phyloP scores from a whole-genome alignment of 2,797 vertebrate species.

The Malurus leucopterus region DNA sequence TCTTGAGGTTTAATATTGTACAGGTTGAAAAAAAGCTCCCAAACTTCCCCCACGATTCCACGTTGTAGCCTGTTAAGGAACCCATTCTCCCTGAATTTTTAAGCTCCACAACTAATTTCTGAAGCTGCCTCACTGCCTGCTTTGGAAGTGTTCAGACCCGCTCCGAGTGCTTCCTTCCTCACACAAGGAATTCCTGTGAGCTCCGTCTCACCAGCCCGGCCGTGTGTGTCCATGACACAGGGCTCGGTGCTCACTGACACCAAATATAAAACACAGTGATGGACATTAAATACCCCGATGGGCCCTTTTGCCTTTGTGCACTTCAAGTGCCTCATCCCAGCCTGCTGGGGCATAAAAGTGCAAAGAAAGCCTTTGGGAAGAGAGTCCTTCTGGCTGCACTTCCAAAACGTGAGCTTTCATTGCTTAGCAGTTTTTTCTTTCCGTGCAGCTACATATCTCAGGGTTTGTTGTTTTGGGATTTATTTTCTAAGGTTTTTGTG shows the following conservation, averaged over 20 bases:
- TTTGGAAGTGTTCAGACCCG: background rate
- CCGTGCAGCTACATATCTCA: background rate
- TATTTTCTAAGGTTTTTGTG: background rate
- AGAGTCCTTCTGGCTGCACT: background rate
- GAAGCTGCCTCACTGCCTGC: background rate
- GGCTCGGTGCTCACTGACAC: background rate
- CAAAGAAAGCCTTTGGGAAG: constrained; percentile 37
- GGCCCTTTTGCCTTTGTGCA: background rate
- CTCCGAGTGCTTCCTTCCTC: background rate
- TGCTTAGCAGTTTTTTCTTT: constrained; percentile 40
- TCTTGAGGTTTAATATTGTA: background rate
- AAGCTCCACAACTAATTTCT: background rate
- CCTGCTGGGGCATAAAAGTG: constrained; percentile 30
- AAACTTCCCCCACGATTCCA: rapidly evolving
- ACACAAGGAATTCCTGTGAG: rapidly evolving
- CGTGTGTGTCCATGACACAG: rapidly evolving
- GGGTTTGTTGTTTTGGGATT: background rate
- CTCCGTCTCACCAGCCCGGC: rapidly evolving
- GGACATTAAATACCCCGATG: background rate
- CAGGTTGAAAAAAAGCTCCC: background rate
- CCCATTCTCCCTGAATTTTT: background rate
- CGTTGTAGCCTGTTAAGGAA: background rate
- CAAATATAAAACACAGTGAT: background rate
- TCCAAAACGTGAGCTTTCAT: constrained; percentile 33
- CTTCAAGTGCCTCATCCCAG: constrained; percentile 22